Base-by-base conservation (phyloP, 2,113 vertebrate genomes). In the Equus przewalskii region DNA sequence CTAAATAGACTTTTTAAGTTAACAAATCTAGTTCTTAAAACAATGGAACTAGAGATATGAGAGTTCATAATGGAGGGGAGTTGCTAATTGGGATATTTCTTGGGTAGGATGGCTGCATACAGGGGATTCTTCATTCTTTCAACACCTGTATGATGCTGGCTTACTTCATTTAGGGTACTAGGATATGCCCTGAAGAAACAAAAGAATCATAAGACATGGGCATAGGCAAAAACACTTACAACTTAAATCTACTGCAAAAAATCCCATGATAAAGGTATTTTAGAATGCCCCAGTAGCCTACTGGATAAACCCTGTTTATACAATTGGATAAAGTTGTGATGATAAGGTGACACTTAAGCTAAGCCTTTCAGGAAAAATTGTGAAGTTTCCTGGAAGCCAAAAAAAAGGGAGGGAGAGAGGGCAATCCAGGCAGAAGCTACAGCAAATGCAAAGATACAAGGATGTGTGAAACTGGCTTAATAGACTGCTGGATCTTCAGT, bases 331-430 rank as follows among this genome's bases (percentile, higher is more conserved):
- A 51, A 87, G 9, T 86, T 54, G 16, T 90, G 41, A 90, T 81
- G 21, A 72, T 62, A 79, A 82, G 12, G 30, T 95, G 30, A 97
- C 62, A 91, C 85, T 96, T 91, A 91, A 93, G 36, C 15, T 89
- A 78, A 89, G 33, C 22, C 36, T 87, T 89, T 0, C 51, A 73
- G 14, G 19, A 26, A 93, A 96, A 84, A 33, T 3, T 64, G 69
- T 92, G 72, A 62, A 75, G 83, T 92, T 94, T 88, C 85, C 60
- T 64, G 15, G 49, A 78, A 51, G 51, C 0, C 0, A 30, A 54
- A 60, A 41, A 69, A 12, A n/a, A 44, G 21, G 2, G 76, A 26
- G 7, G 9, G 16, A 44, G 30, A 26, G 6, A 3, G 3, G 21
- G 58, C 24, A 60, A 75, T 86, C 41, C 7, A 96, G 44, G 28